A percentile compares a stretch with the other conserved stretches of the same genome.
Evolutionary conservation across 2,113 vertebrate genomes (phyloP).

Genomic region (Brachypteracias leptosomus): DNA sequence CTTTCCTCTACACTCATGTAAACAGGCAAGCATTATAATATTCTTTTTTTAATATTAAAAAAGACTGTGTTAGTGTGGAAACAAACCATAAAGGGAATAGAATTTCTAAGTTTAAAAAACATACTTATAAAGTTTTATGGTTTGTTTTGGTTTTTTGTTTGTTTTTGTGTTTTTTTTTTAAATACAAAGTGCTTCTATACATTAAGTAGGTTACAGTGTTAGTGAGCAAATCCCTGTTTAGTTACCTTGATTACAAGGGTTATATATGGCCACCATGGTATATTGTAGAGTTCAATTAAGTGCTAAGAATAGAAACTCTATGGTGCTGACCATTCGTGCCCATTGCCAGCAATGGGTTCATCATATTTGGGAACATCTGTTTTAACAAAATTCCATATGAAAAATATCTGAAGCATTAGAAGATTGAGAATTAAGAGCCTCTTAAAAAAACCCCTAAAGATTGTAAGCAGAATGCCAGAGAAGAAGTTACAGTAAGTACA

Average conservation of each 20-base stretch:
- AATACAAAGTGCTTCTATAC: slow-evolving; percentile 85
- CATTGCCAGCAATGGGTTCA: slow-evolving; percentile 66
- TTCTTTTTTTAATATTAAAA: slow-evolving; percentile 42
- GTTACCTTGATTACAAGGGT: slow-evolving; percentile 62
- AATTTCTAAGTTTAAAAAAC: slow-evolving; percentile 74
- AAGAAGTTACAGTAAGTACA: slow-evolving; percentile 41
- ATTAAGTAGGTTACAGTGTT: slow-evolving; percentile 79
- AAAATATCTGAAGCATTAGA: slow-evolving; percentile 42
- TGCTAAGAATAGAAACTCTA: slow-evolving; percentile 18
- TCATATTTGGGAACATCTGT: slow-evolving; percentile 40
- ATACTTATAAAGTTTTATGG: slow-evolving; percentile 62
- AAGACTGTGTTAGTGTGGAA: slow-evolving; percentile 66
- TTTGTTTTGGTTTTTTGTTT: not conserved
- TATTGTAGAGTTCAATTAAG: slow-evolving; percentile 5
- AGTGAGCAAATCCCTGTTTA: slow-evolving; percentile 76
- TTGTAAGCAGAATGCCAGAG: slow-evolving; percentile 34
- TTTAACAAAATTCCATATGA: slow-evolving; percentile 61
- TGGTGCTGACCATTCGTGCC: slow-evolving; percentile 26
- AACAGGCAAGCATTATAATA: slow-evolving; percentile 41
- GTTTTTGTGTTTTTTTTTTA: slow-evolving; percentile 47
- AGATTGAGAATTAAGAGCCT: slow-evolving; percentile 36
- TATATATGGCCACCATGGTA: not conserved
- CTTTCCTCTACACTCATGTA: slow-evolving; percentile 31
- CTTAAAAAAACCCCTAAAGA: not conserved
- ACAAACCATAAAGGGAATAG: slow-evolving; percentile 74